Conservation (phyloP, 2,888 invertebrate species). For the Operophtera brumata region DNA sequence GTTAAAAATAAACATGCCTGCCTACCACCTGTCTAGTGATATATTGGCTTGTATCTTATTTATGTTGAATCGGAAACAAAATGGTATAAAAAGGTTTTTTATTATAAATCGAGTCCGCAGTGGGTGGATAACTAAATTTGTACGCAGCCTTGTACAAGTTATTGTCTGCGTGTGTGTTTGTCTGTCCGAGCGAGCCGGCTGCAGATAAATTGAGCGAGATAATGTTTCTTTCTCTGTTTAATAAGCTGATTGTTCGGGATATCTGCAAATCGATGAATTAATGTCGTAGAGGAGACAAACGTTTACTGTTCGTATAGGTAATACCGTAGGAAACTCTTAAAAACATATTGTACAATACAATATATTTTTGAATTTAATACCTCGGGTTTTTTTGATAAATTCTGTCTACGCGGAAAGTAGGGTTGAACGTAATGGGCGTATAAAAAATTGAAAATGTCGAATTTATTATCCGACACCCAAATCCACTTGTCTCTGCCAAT, state of each 20-base stretch:
- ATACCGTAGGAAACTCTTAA: no score
- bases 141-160: constrained; percentile 67
- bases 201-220: constrained; percentile 71
- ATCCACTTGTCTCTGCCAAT: constrained; percentile 41
- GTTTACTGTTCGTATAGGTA: constrained; percentile 3
- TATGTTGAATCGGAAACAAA: constrained; percentile 80
- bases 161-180: constrained; percentile 45
- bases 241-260: constrained; percentile 49
- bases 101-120: constrained; percentile 70
- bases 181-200: constrained; percentile 44
- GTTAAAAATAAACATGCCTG: constrained; percentile 41
- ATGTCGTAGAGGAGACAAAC: constrained; percentile 19
- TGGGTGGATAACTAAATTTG: constrained; percentile 79
- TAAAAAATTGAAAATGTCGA: constrained; percentile 25
- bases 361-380: background rate
- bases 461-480: constrained; percentile 33
- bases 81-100: constrained; percentile 71
- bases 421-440: constrained; percentile 26
- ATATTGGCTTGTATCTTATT: constrained; percentile 81
- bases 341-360: no score
- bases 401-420: background rate
- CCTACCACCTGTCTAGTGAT: constrained; percentile 81
- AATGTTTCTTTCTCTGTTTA: constrained; percentile 60
- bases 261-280: constrained; percentile 27
- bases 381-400: background rate